These are phyloP conservation scores for Pseudobourletiella spinata DNA, from an alignment of 1,140 invertebrate genomes.

Conservation along the genomic window DNA sequence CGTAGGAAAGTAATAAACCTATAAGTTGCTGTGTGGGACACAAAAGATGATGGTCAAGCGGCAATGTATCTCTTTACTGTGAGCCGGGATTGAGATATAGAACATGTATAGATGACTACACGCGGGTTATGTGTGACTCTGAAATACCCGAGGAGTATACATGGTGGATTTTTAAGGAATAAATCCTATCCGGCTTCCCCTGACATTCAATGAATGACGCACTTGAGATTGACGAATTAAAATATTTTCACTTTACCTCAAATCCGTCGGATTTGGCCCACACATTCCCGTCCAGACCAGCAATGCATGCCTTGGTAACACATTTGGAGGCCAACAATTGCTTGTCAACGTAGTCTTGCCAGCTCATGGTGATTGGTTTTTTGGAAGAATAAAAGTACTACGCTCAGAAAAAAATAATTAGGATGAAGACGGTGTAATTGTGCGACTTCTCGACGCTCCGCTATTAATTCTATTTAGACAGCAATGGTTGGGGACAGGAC, in stretches of 20 bases:
- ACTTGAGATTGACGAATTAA: no score
- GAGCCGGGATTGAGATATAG: no score
- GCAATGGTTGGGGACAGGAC: not conserved
- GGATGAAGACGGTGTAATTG: not conserved
- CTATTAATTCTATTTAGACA: not conserved
- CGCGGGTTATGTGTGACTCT: no score
- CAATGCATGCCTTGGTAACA: conserved; percentile 86
- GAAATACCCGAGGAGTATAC: no score
- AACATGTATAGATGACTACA: no score
- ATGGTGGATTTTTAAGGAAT: no score
- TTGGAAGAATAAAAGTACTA: not conserved
- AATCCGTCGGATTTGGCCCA: conserved; percentile 90
- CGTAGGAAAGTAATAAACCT: no score
- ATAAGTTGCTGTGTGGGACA: no score
- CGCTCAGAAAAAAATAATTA: not conserved
- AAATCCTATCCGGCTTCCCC: no score
- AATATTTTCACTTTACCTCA: conserved; percentile 72
- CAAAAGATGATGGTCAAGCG: no score
- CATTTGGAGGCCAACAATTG: conserved; percentile 86
- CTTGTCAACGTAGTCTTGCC: conserved; percentile 97
- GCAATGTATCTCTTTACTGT: no score
- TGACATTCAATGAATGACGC: no score
- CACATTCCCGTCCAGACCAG: conserved; percentile 85
- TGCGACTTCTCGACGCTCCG: not conserved
- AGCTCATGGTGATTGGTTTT: conserved; percentile 63